Conservation (phyloP, 1,140 invertebrate species). For the Mya arenaria region DNA sequence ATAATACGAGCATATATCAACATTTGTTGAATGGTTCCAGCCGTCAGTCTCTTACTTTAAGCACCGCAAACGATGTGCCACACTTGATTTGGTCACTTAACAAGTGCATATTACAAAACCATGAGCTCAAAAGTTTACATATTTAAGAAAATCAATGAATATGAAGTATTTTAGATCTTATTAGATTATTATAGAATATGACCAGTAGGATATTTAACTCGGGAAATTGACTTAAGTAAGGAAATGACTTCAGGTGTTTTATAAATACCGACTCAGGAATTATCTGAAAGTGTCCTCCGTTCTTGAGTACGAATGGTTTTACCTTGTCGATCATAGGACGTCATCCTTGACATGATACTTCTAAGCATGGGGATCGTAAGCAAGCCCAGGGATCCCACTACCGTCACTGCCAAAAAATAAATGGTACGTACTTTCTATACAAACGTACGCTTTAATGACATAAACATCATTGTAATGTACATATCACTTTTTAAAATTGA, state of each 20-base stretch:
- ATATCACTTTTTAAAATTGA: neutral
- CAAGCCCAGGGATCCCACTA: conserved; percentile 12
- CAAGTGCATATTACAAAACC: too few species aligned
- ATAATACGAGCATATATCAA: too few species aligned
- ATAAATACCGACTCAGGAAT: neutral
- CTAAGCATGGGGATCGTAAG: conserved; percentile 31
- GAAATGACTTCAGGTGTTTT: neutral
- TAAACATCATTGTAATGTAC: neutral
- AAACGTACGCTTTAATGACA: neutral
- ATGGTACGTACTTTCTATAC: neutral
- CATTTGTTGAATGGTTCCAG: too few species aligned
- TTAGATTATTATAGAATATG: neutral
- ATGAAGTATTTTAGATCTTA: neutral
- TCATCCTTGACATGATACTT: conserved; percentile 20
- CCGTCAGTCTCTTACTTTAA: too few species aligned
- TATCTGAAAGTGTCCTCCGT: neutral
- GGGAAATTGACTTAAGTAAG: neutral
- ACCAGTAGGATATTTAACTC: neutral
- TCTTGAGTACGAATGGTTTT: neutral
- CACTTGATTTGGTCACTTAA: too few species aligned
- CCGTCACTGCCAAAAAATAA: neutral
- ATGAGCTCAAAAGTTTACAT: too few species aligned
- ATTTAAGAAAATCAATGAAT: too few species aligned
- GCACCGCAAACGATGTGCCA: too few species aligned
- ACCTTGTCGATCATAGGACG: conserved; percentile 18